These are phyloP conservation scores for Etheostoma cragini DNA, from an alignment of 2,113 vertebrate species.

Conservation along the genomic window DNA sequence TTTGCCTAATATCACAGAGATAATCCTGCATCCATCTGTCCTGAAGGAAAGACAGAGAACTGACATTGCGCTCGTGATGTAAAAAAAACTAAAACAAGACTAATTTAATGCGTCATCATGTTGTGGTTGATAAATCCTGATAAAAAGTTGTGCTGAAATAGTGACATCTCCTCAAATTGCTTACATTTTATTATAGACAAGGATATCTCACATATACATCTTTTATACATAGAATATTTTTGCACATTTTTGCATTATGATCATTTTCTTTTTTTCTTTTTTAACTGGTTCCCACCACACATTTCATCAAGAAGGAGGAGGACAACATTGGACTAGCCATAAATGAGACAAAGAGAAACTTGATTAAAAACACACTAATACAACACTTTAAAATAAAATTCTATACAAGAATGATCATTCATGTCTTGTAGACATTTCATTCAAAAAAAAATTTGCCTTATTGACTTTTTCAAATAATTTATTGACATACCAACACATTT, in stretches of 20 bases:
- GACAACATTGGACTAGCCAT: constrained; percentile 66
- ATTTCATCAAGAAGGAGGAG: constrained; percentile 64
- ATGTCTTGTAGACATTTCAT: constrained; percentile 48
- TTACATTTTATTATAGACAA: constrained; percentile 82
- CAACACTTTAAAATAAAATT: constrained; percentile 70
- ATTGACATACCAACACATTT: constrained; percentile 34
- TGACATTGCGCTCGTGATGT: constrained; percentile 51
- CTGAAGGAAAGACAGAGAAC: constrained; percentile 49
- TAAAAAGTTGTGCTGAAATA: constrained; percentile 31
- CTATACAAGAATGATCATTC: constrained; percentile 64
- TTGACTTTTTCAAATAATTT: constrained; percentile 28
- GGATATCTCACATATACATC: constrained; percentile 81
- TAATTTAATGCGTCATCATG: constrained; percentile 40
- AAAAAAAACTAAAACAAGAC: constrained; percentile 24
- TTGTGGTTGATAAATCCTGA: constrained; percentile 27
- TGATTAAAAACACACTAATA: constrained; percentile 69
- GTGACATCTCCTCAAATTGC: constrained; percentile 52
- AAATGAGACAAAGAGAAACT: constrained; percentile 67
- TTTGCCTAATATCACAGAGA: constrained; percentile 86
- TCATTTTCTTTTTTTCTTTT: constrained; percentile 50
- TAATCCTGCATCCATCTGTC: constrained; percentile 87
- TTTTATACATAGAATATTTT: constrained; percentile 72
- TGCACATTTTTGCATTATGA: constrained; percentile 57
- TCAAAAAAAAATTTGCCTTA: constrained; percentile 27
- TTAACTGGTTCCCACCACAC: constrained; percentile 61